Evolutionary conservation across 2,797 vertebrate species (phyloP), one percentile per base, ranked within the genome.

Genomic region (Calcarius lapponicus): DNA sequence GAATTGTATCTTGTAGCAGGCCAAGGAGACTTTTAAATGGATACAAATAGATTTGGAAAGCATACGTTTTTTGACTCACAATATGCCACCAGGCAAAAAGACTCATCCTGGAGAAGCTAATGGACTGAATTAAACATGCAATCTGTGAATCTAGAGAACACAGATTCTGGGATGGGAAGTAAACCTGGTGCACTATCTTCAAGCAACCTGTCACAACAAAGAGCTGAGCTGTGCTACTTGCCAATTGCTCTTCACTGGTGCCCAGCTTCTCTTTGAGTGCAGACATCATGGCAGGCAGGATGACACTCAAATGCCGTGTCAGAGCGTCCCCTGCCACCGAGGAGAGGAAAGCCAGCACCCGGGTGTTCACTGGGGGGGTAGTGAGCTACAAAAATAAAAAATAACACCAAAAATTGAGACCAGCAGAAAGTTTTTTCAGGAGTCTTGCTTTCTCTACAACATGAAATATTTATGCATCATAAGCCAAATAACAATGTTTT

Each of bases 301-400:
- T 99, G 88, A 99, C 99, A 3, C 98, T 98, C 14, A 99, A 98
- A 96, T 99, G 99, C 28, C 99, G 98, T 2, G 99, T 99, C 95
- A 99, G 98, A 85, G 99, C 99, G 0, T 99, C 99, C 29, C 99
- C 99, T 6, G 99, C 99, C 96, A 99, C 99, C 2, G 99, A 98
- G 0, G 99, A 99, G 70, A 99, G 98, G 98, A 99, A 99, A 88
- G 99, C 99, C 90, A 99, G 97, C 36, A 99, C 99, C 15, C 99
- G 98, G 5, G 99, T 99, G 96, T 99, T 99, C 48, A 99, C 99
- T 10, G 99, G 99, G 11, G 99, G 98, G 8, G 98, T 97, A 1
- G 98, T 99, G 94, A 99, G 98, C 99, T 99, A 95, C 48, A 80
- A 61, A 80, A 56, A 8, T 36, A 47, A 31, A 47, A 79, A 38